Percentiles rank a stretch among this genome's conserved stretches.
Conservation (phyloP, 2,113 vertebrate genomes). For the Fulmarus glacialis region DNA sequence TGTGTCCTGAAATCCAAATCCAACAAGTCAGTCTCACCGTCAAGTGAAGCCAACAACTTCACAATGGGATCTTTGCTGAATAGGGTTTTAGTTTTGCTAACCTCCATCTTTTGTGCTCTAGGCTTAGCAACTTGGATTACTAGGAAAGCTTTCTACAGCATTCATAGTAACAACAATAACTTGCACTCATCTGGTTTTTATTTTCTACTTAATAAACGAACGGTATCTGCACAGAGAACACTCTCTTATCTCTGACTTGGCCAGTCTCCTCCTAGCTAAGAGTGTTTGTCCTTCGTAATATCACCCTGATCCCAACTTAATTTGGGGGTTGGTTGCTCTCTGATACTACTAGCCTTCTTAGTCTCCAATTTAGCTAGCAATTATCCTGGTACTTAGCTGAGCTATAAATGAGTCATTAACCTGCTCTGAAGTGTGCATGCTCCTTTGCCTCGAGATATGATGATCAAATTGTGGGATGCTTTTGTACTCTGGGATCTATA, state of each 20-base stretch:
- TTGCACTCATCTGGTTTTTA: not conserved
- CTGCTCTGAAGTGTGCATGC: not conserved
- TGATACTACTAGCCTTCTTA: not conserved
- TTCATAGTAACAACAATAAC: not conserved
- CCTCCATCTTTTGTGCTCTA: rapidly evolving
- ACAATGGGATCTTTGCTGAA: not conserved
- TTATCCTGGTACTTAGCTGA: not conserved
- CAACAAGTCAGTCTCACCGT: not conserved
- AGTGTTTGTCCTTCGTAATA: not conserved
- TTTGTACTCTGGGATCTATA: not conserved
- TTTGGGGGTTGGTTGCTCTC: not conserved
- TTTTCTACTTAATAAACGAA: not conserved
- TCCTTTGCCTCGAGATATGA: not conserved
- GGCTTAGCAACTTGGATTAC: not conserved
- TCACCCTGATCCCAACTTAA: not conserved
- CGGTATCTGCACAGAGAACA: not conserved
- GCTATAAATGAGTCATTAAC: not conserved
- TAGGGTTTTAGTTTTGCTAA: not conserved
- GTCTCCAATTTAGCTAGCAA: not conserved
- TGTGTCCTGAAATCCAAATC: not conserved
- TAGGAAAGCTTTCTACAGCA: not conserved
- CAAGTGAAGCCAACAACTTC: not conserved
- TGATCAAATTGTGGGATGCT: not conserved
- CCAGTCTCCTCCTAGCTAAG: not conserved
- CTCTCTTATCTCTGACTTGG: not conserved